These are phyloP conservation scores for Corythoichthys haematopterus DNA, from an alignment of 2,113 vertebrate genomes.

Conservation along the genomic window DNA sequence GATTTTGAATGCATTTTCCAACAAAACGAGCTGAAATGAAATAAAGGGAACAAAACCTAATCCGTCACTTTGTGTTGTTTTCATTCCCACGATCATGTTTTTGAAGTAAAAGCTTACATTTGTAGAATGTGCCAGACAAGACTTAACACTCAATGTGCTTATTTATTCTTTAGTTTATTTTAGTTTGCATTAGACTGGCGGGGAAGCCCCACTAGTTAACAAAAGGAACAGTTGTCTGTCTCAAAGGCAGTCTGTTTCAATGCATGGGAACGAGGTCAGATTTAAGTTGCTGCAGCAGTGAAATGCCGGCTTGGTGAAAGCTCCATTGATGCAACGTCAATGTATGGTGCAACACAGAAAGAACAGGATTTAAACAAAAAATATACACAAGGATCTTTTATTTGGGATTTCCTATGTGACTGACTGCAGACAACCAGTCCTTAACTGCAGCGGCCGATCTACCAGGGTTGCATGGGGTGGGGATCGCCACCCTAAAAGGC, in stretches of 20 bases:
- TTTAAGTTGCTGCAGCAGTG: conserved; percentile 26
- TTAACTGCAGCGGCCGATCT: too few species aligned
- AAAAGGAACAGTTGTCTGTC: conserved; percentile 35
- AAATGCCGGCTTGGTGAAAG: conserved; percentile 15
- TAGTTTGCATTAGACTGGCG: conserved; percentile 26
- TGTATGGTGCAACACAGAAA: background rate
- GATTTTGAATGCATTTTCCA: conserved; percentile 49
- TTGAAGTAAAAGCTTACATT: conserved; percentile 4
- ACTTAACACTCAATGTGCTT: conserved; percentile 25
- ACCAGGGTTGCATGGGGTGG: too few species aligned
- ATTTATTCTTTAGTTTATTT: conserved; percentile 39
- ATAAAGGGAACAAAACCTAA: conserved; percentile 8
- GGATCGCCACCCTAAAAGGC: too few species aligned
- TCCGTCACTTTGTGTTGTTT: conserved; percentile 7
- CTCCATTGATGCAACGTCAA: conserved; percentile 5
- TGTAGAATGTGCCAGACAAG: conserved; percentile 31
- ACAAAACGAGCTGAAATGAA: conserved; percentile 61
- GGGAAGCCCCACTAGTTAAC: conserved; percentile 22
- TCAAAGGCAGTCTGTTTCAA: conserved; percentile 35
- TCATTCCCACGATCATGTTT: background rate
- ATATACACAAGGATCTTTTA: background rate
- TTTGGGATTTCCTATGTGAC: too few species aligned
- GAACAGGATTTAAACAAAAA: background rate
- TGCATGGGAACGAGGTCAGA: conserved; percentile 52
- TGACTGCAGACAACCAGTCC: too few species aligned